Conservation (phyloP, 2,113 vertebrate species). For the Gavia stellata region DNA sequence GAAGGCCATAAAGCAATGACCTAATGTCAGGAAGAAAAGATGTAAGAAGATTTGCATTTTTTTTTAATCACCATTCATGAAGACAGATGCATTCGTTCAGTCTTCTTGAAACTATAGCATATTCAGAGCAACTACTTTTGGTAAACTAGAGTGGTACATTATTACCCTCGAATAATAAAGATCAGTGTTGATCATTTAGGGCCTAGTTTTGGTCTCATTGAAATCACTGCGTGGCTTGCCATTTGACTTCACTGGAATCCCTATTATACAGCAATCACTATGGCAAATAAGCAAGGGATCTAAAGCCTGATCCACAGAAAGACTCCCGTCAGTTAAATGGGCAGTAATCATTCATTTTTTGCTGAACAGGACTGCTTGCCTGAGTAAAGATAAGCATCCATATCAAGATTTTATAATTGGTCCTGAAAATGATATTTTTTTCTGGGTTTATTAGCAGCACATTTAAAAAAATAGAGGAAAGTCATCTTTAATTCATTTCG, state of each 20-base stretch:
- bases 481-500: neutral
- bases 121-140: slow-evolving; percentile 70
- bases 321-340: neutral
- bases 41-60: slow-evolving; percentile 71
- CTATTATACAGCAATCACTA: neutral
- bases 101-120: slow-evolving; percentile 55
- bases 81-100: slow-evolving; percentile 66
- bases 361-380: neutral
- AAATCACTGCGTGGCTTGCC: slow-evolving; percentile 4
- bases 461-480: neutral
- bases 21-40: slow-evolving; percentile 73
- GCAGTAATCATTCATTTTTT: neutral
- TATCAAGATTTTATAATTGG: neutral
- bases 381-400: neutral
- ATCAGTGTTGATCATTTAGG: slow-evolving; percentile 51
- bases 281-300: neutral
- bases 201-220: neutral
- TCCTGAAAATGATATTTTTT: neutral
- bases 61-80: slow-evolving; percentile 70
- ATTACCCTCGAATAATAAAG: slow-evolving; percentile 61
- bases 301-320: neutral
- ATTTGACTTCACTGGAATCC: slow-evolving; percentile 57
- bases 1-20: slow-evolving; percentile 71
- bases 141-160: slow-evolving; percentile 69
- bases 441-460: neutral